These are phyloP conservation scores for Hesperophylax magnus DNA, from an alignment of 1,140 invertebrate genomes.

Conservation along the genomic window DNA sequence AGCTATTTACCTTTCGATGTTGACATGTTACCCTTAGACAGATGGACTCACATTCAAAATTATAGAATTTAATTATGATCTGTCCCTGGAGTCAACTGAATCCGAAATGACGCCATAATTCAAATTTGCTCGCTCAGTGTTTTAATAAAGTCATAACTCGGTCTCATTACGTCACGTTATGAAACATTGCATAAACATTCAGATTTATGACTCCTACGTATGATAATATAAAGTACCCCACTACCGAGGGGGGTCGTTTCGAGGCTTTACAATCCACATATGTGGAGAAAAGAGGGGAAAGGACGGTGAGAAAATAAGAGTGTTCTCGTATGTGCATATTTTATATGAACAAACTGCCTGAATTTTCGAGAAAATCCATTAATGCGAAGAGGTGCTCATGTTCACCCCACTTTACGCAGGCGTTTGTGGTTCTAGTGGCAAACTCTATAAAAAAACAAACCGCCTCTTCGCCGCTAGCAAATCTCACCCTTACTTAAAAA, in stretches of 20 bases:
- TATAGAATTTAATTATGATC: no score
- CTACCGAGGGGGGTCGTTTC: background rate
- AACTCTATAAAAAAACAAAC: background rate
- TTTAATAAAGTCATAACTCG: background rate
- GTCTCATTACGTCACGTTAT: conserved; percentile 5
- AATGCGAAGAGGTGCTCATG: conserved; percentile 16
- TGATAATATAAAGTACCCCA: background rate
- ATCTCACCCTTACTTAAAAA: background rate
- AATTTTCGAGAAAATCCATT: conserved; percentile 19
- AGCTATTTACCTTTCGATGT: no score
- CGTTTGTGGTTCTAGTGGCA: conserved; percentile 12
- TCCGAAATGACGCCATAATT: background rate
- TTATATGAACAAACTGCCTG: conserved; percentile 15
- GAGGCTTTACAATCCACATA: background rate
- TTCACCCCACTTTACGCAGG: background rate
- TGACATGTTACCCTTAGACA: no score
- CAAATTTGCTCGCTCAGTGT: background rate
- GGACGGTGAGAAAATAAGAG: background rate
- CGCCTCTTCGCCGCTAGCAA: no score
- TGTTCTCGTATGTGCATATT: conserved; percentile 9
- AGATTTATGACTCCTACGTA: background rate
- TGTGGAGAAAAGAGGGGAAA: background rate
- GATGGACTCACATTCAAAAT: no score
- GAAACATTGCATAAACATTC: conserved; percentile 15
- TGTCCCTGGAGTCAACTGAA: no score